phyloP scores from a whole-genome alignment of 2,797 vertebrate species.

The Phrynocephalus vlangalii region DNA sequence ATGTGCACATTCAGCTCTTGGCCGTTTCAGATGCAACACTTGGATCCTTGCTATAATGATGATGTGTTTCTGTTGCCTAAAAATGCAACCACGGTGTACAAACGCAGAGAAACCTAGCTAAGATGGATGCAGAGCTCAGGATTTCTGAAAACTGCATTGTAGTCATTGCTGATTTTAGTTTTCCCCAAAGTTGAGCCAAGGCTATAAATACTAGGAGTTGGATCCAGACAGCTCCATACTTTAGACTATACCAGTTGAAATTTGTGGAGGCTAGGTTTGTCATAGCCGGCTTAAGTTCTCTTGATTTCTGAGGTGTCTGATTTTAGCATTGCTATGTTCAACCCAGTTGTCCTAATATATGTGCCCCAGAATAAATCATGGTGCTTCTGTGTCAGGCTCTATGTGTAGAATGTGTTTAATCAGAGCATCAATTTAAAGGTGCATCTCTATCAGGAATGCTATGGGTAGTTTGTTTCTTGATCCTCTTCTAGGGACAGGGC shows the following conservation, averaged over 20 bases:
- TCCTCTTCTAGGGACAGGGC: background rate
- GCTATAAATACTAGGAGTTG: background rate
- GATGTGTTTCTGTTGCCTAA: too few relatives aligned
- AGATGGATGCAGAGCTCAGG: background rate
- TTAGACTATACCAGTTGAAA: background rate
- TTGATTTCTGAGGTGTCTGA: background rate
- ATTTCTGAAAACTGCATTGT: accelerated
- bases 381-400: too few relatives aligned
- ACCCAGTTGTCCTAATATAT: background rate
- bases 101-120: too few relatives aligned
- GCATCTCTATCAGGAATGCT: background rate
- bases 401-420: background rate
- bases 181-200: background rate
- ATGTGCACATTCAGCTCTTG: background rate
- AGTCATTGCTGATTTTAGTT: accelerated
- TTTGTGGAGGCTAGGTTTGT: too few relatives aligned
- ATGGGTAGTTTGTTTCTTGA: background rate
- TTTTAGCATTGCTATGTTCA: background rate
- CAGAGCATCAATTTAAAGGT: background rate
- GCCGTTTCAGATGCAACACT: background rate
- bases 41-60: background rate
- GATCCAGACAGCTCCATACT: background rate
- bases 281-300: too few relatives aligned
- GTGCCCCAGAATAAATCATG: accelerated
- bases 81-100: too few relatives aligned